phyloP scores from a whole-genome alignment of 2,888 invertebrate genomes.

The Amiota minor region DNA sequence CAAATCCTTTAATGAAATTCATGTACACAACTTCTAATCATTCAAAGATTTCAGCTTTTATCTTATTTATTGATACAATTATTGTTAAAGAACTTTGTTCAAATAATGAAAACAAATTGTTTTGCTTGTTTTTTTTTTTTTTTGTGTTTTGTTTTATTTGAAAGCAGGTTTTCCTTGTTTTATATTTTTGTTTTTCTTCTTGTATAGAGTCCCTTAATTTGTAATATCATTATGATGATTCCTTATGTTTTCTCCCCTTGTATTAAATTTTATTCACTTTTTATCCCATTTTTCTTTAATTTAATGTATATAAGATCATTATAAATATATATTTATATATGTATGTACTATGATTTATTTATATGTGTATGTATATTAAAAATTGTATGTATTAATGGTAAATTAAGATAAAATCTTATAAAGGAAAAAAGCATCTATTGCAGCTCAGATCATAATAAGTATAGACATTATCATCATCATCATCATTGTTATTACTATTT shows the following conservation, averaged over 20 bases:
- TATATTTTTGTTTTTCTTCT: slow-evolving; percentile 37
- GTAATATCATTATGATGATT: slow-evolving; percentile 55
- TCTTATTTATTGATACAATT: neutral
- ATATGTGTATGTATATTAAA: slow-evolving; percentile 2
- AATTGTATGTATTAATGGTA: slow-evolving; percentile 30
- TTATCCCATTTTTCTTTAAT: slow-evolving; percentile 37
- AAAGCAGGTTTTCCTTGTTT: slow-evolving; percentile 46
- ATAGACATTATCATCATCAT: slow-evolving; percentile 38
- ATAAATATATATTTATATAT: slow-evolving; percentile 36
- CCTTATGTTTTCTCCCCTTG: slow-evolving; percentile 28
- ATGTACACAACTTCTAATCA: no score
- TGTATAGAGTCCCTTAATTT: slow-evolving; percentile 51
- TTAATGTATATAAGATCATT: slow-evolving; percentile 16
- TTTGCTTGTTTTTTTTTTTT: slow-evolving; percentile 40
- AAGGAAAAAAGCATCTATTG: slow-evolving; percentile 61
- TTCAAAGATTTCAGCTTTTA: no score
- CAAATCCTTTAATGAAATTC: no score
- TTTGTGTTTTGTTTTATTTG: slow-evolving; percentile 47
- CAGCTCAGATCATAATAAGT: slow-evolving; percentile 55
- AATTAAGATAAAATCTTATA: slow-evolving; percentile 55
- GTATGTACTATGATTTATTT: slow-evolving; percentile 31
- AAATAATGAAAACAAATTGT: neutral
- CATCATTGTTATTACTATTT: no score
- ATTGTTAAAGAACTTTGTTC: no score
- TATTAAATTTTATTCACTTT: neutral